Conservation (phyloP, 2,888 invertebrate species). For the Gastracanthus pulcherrimus region DNA sequence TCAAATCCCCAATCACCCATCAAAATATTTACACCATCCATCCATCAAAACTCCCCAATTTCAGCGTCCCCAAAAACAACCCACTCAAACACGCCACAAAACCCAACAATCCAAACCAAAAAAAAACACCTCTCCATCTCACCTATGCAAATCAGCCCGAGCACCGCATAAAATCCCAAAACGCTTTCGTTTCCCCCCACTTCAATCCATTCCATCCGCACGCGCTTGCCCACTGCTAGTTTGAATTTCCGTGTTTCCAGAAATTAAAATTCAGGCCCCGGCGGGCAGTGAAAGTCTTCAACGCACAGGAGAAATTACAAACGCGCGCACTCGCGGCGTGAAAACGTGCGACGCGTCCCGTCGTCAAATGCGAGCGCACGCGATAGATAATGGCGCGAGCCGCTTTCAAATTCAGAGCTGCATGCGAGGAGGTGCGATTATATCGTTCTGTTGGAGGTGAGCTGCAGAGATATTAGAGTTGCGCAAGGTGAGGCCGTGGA, state of each 20-base stretch:
- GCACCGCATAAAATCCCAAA: neutral
- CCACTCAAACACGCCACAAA: neutral
- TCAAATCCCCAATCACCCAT: too few species aligned
- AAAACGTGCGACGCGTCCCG: neutral
- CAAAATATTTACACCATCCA: too few species aligned
- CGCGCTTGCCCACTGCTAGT: neutral
- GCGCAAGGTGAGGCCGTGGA: neutral
- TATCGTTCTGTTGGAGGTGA: neutral
- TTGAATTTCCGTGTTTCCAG: neutral
- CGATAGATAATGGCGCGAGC: neutral
- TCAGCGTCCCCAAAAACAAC: too few species aligned
- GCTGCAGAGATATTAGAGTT: neutral
- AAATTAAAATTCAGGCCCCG: conserved; percentile 5
- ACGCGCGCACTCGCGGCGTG: neutral
- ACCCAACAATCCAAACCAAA: neutral
- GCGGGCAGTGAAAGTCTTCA: neutral
- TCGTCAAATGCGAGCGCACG: neutral
- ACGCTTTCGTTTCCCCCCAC: neutral
- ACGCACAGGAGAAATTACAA: neutral
- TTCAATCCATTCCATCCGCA: neutral
- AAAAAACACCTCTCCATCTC: neutral
- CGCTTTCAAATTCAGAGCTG: conserved; percentile 30
- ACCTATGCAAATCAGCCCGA: neutral
- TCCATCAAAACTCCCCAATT: too few species aligned
- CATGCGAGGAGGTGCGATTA: neutral